Evolutionary conservation across 2,888 invertebrate species (phyloP).

Genomic region (Limenitis arthemis): DNA sequence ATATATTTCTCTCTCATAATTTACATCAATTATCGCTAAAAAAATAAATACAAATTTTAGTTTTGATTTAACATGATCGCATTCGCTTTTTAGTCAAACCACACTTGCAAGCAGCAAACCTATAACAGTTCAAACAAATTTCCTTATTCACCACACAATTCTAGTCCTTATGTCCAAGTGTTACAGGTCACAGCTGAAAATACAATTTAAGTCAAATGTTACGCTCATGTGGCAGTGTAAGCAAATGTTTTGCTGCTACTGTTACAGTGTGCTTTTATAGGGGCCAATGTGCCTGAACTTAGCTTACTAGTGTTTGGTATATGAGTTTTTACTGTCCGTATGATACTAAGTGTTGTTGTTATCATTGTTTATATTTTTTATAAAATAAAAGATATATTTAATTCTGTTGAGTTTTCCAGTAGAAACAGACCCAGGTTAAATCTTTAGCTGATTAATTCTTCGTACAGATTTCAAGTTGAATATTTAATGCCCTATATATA

Average conservation of each 20-base stretch:
- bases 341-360: too few species aligned
- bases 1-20: background rate
- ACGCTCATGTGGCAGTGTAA: slow-evolving; percentile 17
- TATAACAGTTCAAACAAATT: slow-evolving; percentile 1
- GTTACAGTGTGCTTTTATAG: slow-evolving; percentile 13
- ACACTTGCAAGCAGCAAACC: background rate
- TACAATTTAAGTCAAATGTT: slow-evolving; percentile 6
- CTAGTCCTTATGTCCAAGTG: background rate
- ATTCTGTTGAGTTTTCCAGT: too few species aligned
- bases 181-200: background rate
- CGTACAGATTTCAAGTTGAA: too few species aligned
- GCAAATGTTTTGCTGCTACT: slow-evolving; percentile 15
- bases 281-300: slow-evolving; percentile 13
- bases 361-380: too few species aligned
- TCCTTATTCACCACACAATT: background rate
- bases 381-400: too few species aligned
- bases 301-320: slow-evolving; percentile 3
- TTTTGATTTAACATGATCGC: background rate
- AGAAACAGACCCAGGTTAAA: too few species aligned
- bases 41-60: background rate
- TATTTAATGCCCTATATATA: too few species aligned
- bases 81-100: background rate
- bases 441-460: too few species aligned
- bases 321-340: background rate
- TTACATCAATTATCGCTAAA: background rate